Evolutionary conservation across 2,888 invertebrate species (phyloP), one percentile per base, ranked within the genome.

Genomic region (Mimumesa dahlbomi): DNA sequence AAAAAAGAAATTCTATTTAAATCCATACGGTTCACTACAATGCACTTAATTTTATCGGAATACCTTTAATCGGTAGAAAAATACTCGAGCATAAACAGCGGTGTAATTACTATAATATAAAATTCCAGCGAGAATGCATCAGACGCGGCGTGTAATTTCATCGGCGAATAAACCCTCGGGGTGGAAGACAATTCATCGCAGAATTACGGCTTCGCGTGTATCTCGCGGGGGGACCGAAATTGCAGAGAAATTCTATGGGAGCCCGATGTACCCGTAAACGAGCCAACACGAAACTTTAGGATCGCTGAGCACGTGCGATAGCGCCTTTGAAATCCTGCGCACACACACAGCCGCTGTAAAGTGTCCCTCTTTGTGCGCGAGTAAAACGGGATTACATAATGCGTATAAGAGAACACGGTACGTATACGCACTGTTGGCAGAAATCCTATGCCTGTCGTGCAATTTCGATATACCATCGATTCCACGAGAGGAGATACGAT

Each of bases 231-330:
- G 18, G 52, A 61, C 46, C 46, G 31, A 49, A 54, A 63, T 43
- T 43, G 29, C 22, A 29, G 29, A 16, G 45, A 56, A 54, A 43
- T 48, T 67, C 63, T 63, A 36, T 36, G 46, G 65, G 40, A 52
- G 6, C 21, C 6, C 11, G 43, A n/a, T 21, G 9, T 45, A 52
- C 34, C 48, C 57, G 42, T 54, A 57, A 52, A 56, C 43, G 56
- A 71, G 50, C 46, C 57, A 59, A 66, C 31, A 13, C 45, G 50
- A 42, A 54, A 53, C 22, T 64, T 74, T 67, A 48, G 49, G 64
- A 68, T 68, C 74, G 31, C 61, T n/a, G 42, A 50, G 74, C 72
- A 74, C 74, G 74, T 68, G 70, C 65, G 57, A 50, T 48, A 54
- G 59, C 42, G 61, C 45, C 59, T 70, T 73, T 58, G 61, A 61